A percentile compares a stretch with the other conserved stretches of the same genome.
Evolutionary conservation across 2,797 vertebrate species (phyloP).

Genomic region (Ctenopoma multispine): DNA sequence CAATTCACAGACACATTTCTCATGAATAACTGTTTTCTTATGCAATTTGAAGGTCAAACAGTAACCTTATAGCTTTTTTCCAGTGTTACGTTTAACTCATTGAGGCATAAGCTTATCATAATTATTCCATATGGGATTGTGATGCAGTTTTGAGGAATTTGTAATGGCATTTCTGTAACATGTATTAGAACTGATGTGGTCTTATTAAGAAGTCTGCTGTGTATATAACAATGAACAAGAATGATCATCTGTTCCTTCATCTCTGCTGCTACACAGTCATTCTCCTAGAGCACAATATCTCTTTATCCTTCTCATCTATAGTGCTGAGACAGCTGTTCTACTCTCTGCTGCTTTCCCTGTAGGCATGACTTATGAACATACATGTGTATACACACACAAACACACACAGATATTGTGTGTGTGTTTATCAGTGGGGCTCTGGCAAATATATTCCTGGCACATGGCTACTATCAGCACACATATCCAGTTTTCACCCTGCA

Average conservation of each 20-base stretch:
- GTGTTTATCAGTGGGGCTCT: constrained; percentile 81
- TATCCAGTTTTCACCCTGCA: constrained; percentile 63
- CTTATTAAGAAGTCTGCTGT: constrained; percentile 23
- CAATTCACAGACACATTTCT: constrained; percentile 13
- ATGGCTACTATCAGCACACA: constrained; percentile 79
- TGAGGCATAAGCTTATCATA: constrained; percentile 10
- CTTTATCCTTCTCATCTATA: constrained; percentile 59
- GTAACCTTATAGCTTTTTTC: constrained; percentile 21
- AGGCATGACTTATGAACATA: constrained; percentile 50
- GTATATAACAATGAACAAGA: constrained; percentile 12
- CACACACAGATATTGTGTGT: neutral
- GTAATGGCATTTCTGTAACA: constrained; percentile 6
- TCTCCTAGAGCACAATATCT: constrained; percentile 45
- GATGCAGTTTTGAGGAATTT: constrained; percentile 8
- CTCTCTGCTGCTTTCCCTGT: constrained; percentile 48
- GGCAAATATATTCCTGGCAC: constrained; percentile 76
- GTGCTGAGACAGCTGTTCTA: constrained; percentile 54
- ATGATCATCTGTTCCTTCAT: constrained; percentile 27
- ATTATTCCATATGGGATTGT: neutral
- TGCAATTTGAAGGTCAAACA: constrained; percentile 36
- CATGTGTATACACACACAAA: neutral
- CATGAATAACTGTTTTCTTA: constrained; percentile 22
- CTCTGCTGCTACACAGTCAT: constrained; percentile 15
- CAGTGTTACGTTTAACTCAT: constrained; percentile 5
- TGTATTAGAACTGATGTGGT: too few species aligned